A percentile compares a stretch with the other conserved stretches of the same genome.
Conservation (phyloP, 2,888 invertebrate species). For the Lasioglossum leucozonium region DNA sequence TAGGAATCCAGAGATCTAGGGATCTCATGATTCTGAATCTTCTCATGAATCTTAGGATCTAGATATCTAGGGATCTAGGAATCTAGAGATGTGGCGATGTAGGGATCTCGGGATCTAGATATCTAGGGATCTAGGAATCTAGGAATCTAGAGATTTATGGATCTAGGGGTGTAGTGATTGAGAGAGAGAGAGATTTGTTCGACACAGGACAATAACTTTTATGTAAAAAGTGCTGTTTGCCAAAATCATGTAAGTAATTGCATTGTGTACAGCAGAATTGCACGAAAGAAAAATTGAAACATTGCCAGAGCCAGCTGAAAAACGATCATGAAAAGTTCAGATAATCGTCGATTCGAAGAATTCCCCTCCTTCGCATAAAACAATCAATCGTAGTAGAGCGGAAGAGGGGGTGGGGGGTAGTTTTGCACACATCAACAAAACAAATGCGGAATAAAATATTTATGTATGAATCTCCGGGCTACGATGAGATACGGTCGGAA, state of each 20-base stretch:
- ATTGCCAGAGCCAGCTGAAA: not conserved
- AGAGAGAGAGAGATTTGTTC: too few species aligned
- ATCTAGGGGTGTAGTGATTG: too few species aligned
- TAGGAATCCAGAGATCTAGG: too few species aligned
- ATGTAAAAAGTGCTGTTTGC: not conserved
- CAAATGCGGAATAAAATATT: not conserved
- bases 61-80: too few species aligned
- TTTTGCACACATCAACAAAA: not conserved
- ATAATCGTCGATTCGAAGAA: not conserved
- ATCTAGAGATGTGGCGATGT: too few species aligned
- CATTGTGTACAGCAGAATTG: not conserved
- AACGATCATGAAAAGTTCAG: not conserved
- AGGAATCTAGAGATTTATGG: too few species aligned
- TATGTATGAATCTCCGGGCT: not conserved
- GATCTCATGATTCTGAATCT: too few species aligned
- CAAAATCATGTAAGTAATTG: not conserved
- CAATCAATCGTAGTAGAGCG: not conserved
- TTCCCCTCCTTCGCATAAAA: not conserved
- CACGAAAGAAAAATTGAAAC: not conserved
- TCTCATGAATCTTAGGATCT: too few species aligned
- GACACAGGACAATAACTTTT: too few species aligned
- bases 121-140: too few species aligned
- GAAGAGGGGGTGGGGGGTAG: not conserved
- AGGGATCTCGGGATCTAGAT: too few species aligned
- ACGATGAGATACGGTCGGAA: not conserved